A percentile compares a stretch with the other conserved stretches of the same genome.
Conservation (phyloP, 2,888 invertebrate species). For the Pimpla rufipes region DNA sequence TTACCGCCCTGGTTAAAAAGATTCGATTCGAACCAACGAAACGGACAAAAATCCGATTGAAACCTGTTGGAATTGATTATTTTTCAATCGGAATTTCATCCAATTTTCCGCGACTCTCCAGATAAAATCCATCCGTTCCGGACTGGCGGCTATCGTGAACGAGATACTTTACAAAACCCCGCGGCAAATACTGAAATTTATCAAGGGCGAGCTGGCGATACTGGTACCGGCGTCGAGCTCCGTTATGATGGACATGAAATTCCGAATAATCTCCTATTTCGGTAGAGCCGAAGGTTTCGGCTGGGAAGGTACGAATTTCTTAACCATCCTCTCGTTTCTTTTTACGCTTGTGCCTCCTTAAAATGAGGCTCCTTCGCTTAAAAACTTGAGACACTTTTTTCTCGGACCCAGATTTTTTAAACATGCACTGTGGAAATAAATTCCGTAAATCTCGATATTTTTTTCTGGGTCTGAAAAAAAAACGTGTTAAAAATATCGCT, state of each 20-base stretch:
- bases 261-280: conserved; percentile 88
- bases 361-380: not conserved
- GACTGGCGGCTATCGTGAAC: conserved; percentile 87
- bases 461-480: no score
- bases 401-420: no score
- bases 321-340: not conserved
- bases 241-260: conserved; percentile 88
- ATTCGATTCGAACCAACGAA: no score
- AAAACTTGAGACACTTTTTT: no score
- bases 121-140: conserved; percentile 78
- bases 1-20: no score
- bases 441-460: no score
- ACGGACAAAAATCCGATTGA: no score
- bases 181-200: conserved; percentile 87
- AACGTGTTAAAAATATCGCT: no score
- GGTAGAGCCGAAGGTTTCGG: conserved; percentile 87
- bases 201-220: conserved; percentile 86
- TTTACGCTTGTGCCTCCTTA: not conserved
- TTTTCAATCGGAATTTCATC: no score
- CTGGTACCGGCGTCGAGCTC: conserved; percentile 88
- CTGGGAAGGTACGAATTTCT: conserved; percentile 87
- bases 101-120: conserved; percentile 57
- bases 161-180: conserved; percentile 86
- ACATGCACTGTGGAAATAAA: no score
- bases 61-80: no score